These are phyloP conservation scores for Columba janthina DNA, from an alignment of 2,113 vertebrate species.

Conservation along the genomic window DNA sequence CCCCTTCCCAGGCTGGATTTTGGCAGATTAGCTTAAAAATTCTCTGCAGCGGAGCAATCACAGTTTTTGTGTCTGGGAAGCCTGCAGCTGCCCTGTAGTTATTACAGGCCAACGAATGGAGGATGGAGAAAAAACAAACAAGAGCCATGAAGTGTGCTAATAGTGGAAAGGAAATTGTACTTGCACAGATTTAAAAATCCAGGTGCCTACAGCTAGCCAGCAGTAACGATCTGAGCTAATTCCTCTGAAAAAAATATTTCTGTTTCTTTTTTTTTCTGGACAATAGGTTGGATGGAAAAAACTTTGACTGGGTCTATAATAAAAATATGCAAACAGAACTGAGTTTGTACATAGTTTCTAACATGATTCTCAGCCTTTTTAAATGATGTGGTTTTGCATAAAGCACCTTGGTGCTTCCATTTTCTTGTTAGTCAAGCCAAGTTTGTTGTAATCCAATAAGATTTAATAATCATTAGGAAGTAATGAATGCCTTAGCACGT, in stretches of 20 bases:
- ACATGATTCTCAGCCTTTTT: not conserved
- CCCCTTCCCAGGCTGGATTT: not conserved
- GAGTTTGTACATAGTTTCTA: not conserved
- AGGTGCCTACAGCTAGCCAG: not conserved
- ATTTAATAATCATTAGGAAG: slow-evolving; percentile 44
- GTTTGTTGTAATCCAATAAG: slow-evolving; percentile 44
- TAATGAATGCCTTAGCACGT: slow-evolving; percentile 38
- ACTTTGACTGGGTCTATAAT: not conserved
- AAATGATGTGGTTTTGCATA: not conserved
- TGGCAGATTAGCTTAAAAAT: not conserved
- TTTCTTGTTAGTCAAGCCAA: slow-evolving; percentile 26
- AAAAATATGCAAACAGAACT: not conserved
- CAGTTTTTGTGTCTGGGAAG: not conserved
- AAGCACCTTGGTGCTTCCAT: not conserved
- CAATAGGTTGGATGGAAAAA: not conserved
- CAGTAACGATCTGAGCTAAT: not conserved
- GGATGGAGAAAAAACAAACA: not conserved
- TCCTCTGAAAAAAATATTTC: not conserved
- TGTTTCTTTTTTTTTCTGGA: not conserved
- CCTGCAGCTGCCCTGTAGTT: not conserved
- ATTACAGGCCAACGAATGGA: not conserved
- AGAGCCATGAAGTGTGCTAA: not conserved
- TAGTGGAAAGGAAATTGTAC: slow-evolving; percentile 12
- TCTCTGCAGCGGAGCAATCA: not conserved
- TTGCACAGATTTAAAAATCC: not conserved